Evolutionary conservation across 2,888 invertebrate species (phyloP).

Genomic region (Sicus ferrugineus): DNA sequence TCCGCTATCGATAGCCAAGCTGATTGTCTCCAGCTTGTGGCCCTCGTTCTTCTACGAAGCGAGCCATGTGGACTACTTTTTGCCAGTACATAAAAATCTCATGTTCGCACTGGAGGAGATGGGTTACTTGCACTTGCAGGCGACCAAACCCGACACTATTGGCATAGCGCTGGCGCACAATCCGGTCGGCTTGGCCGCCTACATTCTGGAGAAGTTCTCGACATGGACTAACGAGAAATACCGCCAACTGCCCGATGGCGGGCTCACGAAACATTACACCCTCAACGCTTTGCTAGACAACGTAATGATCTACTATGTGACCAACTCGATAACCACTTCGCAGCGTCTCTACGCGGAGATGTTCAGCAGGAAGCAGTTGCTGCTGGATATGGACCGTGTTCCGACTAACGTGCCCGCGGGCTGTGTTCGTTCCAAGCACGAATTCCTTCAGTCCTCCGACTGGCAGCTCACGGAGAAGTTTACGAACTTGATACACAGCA

Average conservation of each 20-base stretch:
- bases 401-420: slow-evolving; percentile 75
- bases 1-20: slow-evolving; percentile 55
- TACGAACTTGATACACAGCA: slow-evolving; percentile 74
- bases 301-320: slow-evolving; percentile 82
- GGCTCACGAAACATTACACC: slow-evolving; percentile 68
- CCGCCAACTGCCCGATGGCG: slow-evolving; percentile 70
- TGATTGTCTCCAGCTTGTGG: slow-evolving; percentile 66
- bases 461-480: slow-evolving; percentile 70
- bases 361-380: slow-evolving; percentile 52
- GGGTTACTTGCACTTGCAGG: slow-evolving; percentile 79
- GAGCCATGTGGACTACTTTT: slow-evolving; percentile 65
- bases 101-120: slow-evolving; percentile 61
- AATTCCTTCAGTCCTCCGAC: slow-evolving; percentile 71
- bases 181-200: slow-evolving; percentile 86
- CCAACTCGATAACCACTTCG: slow-evolving; percentile 76
- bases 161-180: slow-evolving; percentile 66
- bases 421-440: slow-evolving; percentile 77
- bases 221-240: slow-evolving; percentile 71
- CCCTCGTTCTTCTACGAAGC: slow-evolving; percentile 69
- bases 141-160: slow-evolving; percentile 88
- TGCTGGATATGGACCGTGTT: slow-evolving; percentile 62
- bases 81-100: slow-evolving; percentile 58
- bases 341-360: slow-evolving; percentile 75
- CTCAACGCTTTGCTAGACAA: slow-evolving; percentile 72
- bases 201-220: slow-evolving; percentile 88